Conservation (phyloP, 2,113 vertebrate genomes). For the Pipa parva region DNA sequence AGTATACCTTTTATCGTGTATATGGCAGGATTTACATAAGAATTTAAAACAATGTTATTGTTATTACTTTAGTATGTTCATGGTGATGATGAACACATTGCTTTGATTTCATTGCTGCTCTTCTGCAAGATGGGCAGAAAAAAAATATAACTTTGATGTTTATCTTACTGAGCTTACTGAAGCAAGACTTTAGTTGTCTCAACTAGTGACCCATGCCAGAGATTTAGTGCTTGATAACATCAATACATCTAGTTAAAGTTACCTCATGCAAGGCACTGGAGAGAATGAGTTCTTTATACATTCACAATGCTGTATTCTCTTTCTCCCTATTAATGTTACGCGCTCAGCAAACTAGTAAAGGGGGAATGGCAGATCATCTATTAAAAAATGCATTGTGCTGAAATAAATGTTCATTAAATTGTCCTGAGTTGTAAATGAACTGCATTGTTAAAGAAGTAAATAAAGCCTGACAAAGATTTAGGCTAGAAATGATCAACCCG, state of each 20-base stretch:
- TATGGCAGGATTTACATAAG: too few relatives aligned
- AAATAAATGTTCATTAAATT: too few relatives aligned
- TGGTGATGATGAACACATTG: neutral
- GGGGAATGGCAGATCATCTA: too few relatives aligned
- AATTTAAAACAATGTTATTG: neutral
- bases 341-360: too few relatives aligned
- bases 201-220: neutral
- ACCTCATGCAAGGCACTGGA: neutral
- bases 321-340: too few relatives aligned
- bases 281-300: too few relatives aligned
- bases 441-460: too few relatives aligned
- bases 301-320: too few relatives aligned
- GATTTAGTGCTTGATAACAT: neutral
- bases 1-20: neutral
- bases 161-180: neutral
- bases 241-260: neutral
- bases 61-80: neutral
- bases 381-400: too few relatives aligned
- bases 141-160: neutral
- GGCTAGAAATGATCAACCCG: too few relatives aligned
- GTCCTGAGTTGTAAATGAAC: too few relatives aligned
- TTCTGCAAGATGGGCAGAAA: neutral
- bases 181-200: neutral
- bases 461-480: too few relatives aligned
- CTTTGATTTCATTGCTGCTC: neutral